Percentiles rank a stretch among this genome's conserved stretches.
Conservation (phyloP, 2,888 invertebrate genomes). For the Gari tellinella region DNA sequence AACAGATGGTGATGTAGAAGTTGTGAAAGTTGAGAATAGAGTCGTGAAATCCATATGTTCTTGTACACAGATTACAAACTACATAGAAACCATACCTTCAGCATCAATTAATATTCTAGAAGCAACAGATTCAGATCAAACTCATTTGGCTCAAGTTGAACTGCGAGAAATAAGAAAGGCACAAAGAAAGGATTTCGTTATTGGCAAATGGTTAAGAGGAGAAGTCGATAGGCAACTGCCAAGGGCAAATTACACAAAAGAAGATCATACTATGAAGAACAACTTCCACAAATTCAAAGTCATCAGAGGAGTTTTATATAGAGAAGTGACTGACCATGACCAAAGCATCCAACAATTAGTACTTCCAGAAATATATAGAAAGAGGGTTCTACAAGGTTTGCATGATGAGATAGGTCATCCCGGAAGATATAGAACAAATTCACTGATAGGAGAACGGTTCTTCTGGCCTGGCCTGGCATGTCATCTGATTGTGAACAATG, state of each 20-base stretch:
- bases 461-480: slow-evolving; percentile 30
- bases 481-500: slow-evolving; percentile 14
- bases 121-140: too few relatives aligned
- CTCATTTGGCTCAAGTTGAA: too few relatives aligned
- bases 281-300: slow-evolving; percentile 20
- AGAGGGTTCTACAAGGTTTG: slow-evolving; percentile 12
- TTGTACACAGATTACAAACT: neutral
- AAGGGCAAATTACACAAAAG: neutral
- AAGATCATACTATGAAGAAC: slow-evolving; percentile 14
- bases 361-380: slow-evolving; percentile 16
- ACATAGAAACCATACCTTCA: slow-evolving; percentile 12
- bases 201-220: too few relatives aligned
- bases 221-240: too few relatives aligned
- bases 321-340: neutral
- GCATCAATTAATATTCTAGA: neutral
- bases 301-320: slow-evolving; percentile 17
- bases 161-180: too few relatives aligned
- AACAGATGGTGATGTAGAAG: neutral
- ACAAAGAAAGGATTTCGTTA: too few relatives aligned
- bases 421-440: slow-evolving; percentile 23
- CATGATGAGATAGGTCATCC: slow-evolving; percentile 39
- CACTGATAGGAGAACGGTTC: slow-evolving; percentile 15
- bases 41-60: slow-evolving; percentile 18
- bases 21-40: neutral
- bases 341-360: slow-evolving; percentile 9